Evolutionary conservation across 2,797 vertebrate genomes (phyloP), one percentile per base, ranked within the genome.

Genomic region (Carduelis carduelis): DNA sequence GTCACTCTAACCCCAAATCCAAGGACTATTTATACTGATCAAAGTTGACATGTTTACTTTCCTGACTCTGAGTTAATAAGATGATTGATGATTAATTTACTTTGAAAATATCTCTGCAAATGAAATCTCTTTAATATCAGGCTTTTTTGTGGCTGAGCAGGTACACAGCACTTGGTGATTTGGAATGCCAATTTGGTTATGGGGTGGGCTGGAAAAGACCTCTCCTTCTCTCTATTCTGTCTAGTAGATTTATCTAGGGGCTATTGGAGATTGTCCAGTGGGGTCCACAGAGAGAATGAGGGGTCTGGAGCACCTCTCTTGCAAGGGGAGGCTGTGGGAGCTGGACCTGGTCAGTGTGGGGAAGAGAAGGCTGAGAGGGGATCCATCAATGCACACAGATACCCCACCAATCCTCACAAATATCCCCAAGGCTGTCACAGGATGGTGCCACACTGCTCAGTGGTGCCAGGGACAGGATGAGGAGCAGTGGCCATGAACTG

Each of bases 11-110:
- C 68, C 50, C 64, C 60, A 65, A 96, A 90, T 80, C 87, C 59
- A 64, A 83, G 75, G 68, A 55, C 56, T 84, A 39, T 59, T 95
- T 92, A 88, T 94, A 96, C 66, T 89, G 92, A 96, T 96, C 83
- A 93, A 89, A 83, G 60, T 12, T 96, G 95, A 92, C 86, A 68
- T 59, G 72, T 95, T 96, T 95, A 80, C 68, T 93, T 95, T 89
- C 81, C 78, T 70, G 61, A 56, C 86, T 96, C 47, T 2, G 53
- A 82, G 65, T 91, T 96, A 95, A 97, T 94, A 75, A 74, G 35
- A 95, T 89, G 95, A 96, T 91, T 95, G 96, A 97, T 97, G 96
- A 96, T 86, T 96, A 93, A 95, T 96, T 96, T 95, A 93, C 76
- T 96, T 92, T 80, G 76, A 90, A 95, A 96, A 95, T 74, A 82